Evolutionary conservation across 2,888 invertebrate species (phyloP).

Genomic region (Salticus scenicus): DNA sequence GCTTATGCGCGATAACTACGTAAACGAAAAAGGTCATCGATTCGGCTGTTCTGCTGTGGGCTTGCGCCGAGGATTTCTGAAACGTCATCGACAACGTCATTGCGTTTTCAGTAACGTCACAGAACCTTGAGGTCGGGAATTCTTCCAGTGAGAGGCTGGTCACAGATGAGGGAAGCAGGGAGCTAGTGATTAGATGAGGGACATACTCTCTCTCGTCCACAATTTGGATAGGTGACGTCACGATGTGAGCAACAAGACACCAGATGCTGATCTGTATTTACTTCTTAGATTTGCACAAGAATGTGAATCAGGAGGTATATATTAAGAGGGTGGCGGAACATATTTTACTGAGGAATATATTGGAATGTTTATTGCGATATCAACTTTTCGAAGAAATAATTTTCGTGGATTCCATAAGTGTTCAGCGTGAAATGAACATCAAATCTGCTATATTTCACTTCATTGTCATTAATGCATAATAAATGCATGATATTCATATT

Average conservation of each 20-base stretch:
- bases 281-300: not conserved
- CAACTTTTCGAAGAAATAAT: no score
- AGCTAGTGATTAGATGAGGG: not conserved
- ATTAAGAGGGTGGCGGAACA: not conserved
- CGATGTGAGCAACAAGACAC: not conserved
- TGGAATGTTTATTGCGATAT: no score
- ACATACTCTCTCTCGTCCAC: not conserved
- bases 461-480: no score
- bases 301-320: not conserved
- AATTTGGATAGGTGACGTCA: not conserved
- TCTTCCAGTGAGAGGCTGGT: constrained; percentile 35
- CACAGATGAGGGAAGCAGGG: constrained; percentile 35
- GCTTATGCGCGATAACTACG: constrained; percentile 58
- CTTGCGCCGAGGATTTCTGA: not conserved
- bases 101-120: constrained; percentile 13
- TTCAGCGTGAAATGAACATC: no score
- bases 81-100: constrained; percentile 19
- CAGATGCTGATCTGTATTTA: not conserved
- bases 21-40: constrained; percentile 68
- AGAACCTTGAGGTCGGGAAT: constrained; percentile 23
- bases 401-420: no score
- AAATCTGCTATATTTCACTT: no score
- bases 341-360: no score
- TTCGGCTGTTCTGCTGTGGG: constrained; percentile 19
- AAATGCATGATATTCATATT: no score